Conservation (phyloP, 2,888 invertebrate species). For the Stenodera caucasica region DNA sequence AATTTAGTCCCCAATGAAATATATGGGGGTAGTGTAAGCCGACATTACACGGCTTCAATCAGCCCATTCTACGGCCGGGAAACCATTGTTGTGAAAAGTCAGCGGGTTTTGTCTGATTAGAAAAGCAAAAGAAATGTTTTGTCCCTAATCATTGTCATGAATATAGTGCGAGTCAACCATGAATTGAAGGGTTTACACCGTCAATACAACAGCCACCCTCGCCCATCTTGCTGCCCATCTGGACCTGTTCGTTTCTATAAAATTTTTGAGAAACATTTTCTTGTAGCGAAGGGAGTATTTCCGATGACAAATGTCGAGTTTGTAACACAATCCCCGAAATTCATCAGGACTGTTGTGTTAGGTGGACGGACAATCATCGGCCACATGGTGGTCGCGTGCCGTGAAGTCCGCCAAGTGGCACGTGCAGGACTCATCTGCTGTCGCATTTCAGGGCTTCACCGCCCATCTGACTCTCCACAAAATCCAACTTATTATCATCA, state of each 20-base stretch:
- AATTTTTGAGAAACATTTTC: not conserved
- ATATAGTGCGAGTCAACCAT: conserved; percentile 32
- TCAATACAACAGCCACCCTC: not conserved
- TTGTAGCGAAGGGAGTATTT: not conserved
- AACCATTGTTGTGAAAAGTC: conserved; percentile 55
- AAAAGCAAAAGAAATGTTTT: conserved; percentile 50
- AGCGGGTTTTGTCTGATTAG: conserved; percentile 56
- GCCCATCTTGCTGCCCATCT: not conserved
- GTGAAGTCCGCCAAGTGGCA: conserved; percentile 49
- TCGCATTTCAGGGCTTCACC: conserved; percentile 35
- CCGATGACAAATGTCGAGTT: conserved; percentile 12
- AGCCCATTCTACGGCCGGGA: conserved; percentile 43
- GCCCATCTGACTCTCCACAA: conserved; percentile 13
- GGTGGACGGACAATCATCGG: conserved; percentile 37
- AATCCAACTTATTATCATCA: not conserved
- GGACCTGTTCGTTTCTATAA: not conserved
- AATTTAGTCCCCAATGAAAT: conserved; percentile 39
- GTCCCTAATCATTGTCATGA: conserved; percentile 53
- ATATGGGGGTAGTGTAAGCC: conserved; percentile 41
- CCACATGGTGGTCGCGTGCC: conserved; percentile 55
- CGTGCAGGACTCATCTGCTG: conserved; percentile 46
- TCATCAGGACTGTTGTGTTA: conserved; percentile 19
- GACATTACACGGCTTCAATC: conserved; percentile 53
- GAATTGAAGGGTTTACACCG: conserved; percentile 33
- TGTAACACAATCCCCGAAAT: conserved; percentile 24